A percentile compares a stretch with the other conserved stretches of the same genome.
Evolutionary conservation across 2,113 vertebrate genomes (phyloP).

Genomic region (Oryzias melastigma): DNA sequence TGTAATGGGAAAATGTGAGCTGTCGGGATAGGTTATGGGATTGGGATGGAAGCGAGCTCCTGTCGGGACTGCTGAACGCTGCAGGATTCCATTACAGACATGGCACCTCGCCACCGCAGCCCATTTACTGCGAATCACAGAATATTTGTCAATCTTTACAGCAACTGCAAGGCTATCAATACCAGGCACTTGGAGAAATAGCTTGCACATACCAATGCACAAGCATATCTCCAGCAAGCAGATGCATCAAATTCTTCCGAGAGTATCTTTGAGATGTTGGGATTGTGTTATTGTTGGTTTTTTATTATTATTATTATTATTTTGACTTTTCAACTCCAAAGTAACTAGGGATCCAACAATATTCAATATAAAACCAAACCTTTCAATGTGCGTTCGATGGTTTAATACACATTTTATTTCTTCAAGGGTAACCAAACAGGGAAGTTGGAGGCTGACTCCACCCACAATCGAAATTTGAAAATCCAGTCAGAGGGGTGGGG

Average conservation of each 20-base stretch:
- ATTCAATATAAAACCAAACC: too few species aligned
- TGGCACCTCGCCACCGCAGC: slow-evolving; percentile 68
- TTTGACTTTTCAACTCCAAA: too few species aligned
- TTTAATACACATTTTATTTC: too few species aligned
- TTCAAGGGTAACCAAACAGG: too few species aligned
- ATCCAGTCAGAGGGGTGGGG: too few species aligned
- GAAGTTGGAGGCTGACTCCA: too few species aligned
- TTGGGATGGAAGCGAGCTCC: slow-evolving; percentile 72
- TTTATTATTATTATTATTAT: slow-evolving; percentile 23
- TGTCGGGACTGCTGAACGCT: slow-evolving; percentile 71
- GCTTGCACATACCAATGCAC: slow-evolving; percentile 58
- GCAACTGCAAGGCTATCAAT: slow-evolving; percentile 68
- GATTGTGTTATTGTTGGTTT: slow-evolving; percentile 21
- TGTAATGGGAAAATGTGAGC: slow-evolving; percentile 78
- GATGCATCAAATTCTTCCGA: slow-evolving; percentile 68
- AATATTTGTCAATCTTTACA: slow-evolving; percentile 76
- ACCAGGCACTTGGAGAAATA: slow-evolving; percentile 69
- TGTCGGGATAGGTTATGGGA: slow-evolving; percentile 77
- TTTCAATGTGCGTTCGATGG: too few species aligned
- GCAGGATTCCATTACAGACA: slow-evolving; percentile 80
- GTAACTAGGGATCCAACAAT: too few species aligned
- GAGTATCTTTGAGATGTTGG: slow-evolving; percentile 42
- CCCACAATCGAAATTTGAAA: too few species aligned
- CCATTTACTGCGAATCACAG: slow-evolving; percentile 79
- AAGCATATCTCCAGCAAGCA: slow-evolving; percentile 73